Base-by-base conservation (phyloP, 2,113 vertebrate species). In the Brachyhypopomus gauderio region DNA sequence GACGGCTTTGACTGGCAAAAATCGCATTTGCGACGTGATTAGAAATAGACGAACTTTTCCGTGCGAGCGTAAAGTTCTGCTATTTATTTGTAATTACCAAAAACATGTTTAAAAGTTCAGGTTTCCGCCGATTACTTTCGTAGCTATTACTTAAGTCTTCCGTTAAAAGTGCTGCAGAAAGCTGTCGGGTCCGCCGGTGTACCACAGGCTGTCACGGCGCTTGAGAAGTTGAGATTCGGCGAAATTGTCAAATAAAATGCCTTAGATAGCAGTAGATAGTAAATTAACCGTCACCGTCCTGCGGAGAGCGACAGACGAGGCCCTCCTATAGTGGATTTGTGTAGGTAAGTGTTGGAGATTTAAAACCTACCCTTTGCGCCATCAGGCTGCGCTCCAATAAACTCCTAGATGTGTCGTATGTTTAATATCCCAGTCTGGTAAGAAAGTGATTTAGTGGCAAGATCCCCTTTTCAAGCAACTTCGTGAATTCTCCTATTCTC, bases 281-380 rank as follows among this genome's bases (percentile, higher is more conserved):
- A 91, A 94, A 94, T 93, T 94, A 92, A 92, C 93, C 94, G 93
- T 93, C 93, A 92, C 80, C 90, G 92, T 87, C 84, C 38, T 82
- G 85, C 87, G 82, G 86, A 86, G 85, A 89, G 82, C 90, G 90
- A 92, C 90, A 92, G 88, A 92, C 91, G 90, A 92, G 94, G 95
- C 93, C 95, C 94, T 75, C 93, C 93, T 94, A 94, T 93, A 90
- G 93, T 95, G 95, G 94, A 92, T 95, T 93, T 95, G 95, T 96
- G 94, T 94, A 95, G 95, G 96, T 95, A 95, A 95, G 95, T 93
- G 95, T 88, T 93, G 95, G 94, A 93, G 95, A 96, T 97, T 96
- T 96, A 93, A 94, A 96, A 98, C 98, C 96, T 98, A 99, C 98
- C 98, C 97, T 97, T 97, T 99, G 98, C 96, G 98, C 98, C 98